These are phyloP conservation scores for Oceanodroma tethys DNA, from an alignment of 2,113 vertebrate species.

Conservation along the genomic window DNA sequence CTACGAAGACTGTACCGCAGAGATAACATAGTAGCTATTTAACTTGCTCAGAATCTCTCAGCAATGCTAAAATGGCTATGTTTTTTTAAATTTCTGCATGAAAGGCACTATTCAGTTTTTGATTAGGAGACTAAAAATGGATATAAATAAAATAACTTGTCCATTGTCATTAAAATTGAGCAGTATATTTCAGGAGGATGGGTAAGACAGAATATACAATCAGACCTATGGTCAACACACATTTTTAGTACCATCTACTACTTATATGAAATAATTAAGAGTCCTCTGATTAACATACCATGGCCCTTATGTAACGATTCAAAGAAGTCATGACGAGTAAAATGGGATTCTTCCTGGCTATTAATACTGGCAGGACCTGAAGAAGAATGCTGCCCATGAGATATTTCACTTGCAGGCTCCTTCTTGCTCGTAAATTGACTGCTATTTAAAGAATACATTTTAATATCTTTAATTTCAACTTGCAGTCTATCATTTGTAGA, in stretches of 20 bases:
- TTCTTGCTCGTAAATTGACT: conserved; percentile 77
- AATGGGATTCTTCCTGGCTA: conserved; percentile 84
- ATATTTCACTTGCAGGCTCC: conserved; percentile 17
- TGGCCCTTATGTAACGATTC: conserved; percentile 87
- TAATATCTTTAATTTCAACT: conserved; percentile 93
- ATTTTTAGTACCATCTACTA: neutral
- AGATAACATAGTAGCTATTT: neutral
- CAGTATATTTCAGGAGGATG: neutral
- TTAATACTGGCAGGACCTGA: conserved; percentile 50
- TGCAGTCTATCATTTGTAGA: conserved; percentile 84
- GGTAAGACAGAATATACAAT: neutral
- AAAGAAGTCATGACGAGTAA: conserved; percentile 95
- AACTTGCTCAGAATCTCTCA: neutral
- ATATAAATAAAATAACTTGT: neutral
- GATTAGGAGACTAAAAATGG: neutral
- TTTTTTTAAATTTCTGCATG: neutral
- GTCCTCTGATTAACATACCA: conserved; percentile 74
- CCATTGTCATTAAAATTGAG: neutral
- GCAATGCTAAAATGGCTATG: neutral
- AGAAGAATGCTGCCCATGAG: neutral
- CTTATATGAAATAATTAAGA: neutral
- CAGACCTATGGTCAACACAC: neutral
- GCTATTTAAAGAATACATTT: conserved; percentile 91
- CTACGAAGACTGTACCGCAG: neutral
- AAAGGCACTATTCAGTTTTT: neutral